phyloP scores from a whole-genome alignment of 2,797 vertebrate genomes.

The Scleropages formosus region DNA sequence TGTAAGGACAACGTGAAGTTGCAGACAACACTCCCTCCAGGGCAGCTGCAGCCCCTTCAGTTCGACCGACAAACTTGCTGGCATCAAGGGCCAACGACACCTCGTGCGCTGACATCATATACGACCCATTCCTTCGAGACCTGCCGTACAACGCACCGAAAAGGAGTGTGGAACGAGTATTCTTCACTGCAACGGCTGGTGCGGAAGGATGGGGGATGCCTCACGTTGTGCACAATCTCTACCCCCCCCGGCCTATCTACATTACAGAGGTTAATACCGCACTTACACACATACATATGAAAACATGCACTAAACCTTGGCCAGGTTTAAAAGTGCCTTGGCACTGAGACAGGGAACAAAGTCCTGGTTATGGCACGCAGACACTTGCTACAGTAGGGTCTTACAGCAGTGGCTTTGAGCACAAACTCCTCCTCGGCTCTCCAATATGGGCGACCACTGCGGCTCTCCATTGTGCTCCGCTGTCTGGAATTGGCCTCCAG shows the following conservation, averaged over 20 bases:
- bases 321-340: slow-evolving; percentile 6
- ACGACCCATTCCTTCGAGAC: background rate
- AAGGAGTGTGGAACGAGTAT: background rate
- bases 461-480: slow-evolving; percentile 8
- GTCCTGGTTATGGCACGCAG: slow-evolving; percentile 7
- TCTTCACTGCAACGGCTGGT: background rate
- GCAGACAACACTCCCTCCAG: background rate
- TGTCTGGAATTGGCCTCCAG: background rate
- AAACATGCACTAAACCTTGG: slow-evolving; percentile 10
- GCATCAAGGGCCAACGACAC: background rate
- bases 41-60: slow-evolving; percentile 13
- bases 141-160: background rate
- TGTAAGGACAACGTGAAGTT: background rate
- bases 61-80: background rate
- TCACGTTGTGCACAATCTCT: slow-evolving; percentile 4
- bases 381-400: background rate
- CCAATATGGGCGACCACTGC: background rate
- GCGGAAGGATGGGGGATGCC: background rate
- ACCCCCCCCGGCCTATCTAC: background rate
- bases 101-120: background rate
- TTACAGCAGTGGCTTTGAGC: slow-evolving; percentile 1
- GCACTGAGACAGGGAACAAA: background rate
- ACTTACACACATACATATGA: background rate
- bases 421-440: slow-evolving; percentile 1
- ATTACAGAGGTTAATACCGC: slow-evolving; percentile 6